These are phyloP conservation scores for Spea bombifrons DNA, from an alignment of 2,113 vertebrate genomes.

Conservation along the genomic window DNA sequence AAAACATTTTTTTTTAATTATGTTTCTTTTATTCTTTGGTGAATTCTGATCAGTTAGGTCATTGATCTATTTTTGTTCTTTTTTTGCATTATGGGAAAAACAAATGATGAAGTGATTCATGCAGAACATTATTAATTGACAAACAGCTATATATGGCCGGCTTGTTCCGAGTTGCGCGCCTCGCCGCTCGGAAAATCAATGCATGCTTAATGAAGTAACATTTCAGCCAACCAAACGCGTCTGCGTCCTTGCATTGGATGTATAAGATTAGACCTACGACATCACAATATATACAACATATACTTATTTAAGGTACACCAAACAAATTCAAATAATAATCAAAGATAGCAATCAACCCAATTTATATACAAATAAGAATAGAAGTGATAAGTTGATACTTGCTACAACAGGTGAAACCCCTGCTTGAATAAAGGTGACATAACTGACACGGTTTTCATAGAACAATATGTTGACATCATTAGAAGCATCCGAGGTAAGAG, in stretches of 20 bases:
- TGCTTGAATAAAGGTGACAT: no score
- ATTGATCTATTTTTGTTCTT: no score
- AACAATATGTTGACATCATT: no score
- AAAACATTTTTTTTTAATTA: no score
- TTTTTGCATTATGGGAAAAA: background rate
- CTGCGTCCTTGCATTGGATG: background rate
- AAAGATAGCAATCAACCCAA: no score
- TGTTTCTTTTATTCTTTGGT: no score
- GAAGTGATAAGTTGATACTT: no score
- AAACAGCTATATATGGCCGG: background rate
- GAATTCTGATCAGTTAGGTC: no score
- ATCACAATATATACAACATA: background rate
- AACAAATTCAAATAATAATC: background rate
- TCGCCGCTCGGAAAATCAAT: conserved; percentile 5
- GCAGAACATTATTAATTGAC: conserved; percentile 3
- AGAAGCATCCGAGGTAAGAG: no score
- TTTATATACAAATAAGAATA: no score
- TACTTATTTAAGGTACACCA: background rate
- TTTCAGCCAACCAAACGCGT: background rate
- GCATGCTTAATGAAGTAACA: background rate
- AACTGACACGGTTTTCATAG: no score
- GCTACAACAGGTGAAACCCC: no score
- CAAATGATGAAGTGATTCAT: background rate
- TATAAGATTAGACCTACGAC: background rate
- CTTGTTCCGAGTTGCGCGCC: background rate